Base-by-base conservation (phyloP, 2,888 invertebrate species). In the Mythimna loreyi region DNA sequence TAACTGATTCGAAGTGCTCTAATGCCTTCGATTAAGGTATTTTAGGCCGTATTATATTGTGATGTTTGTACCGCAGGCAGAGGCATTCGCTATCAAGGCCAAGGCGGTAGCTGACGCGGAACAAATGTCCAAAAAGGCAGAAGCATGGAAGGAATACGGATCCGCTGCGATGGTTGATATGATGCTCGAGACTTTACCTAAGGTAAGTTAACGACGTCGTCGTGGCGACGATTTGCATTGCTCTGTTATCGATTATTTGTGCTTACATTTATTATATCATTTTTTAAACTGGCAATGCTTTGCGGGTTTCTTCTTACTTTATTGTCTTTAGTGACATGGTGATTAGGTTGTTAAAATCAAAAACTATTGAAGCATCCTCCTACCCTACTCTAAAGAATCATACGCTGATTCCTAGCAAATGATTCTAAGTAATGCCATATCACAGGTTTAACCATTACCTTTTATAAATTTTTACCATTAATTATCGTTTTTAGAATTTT, bases 51-150 rank as follows among this genome's bases (percentile, higher is more conserved):
- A 67, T 79, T 67, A 75, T 45, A 66, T 43, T 61, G n/a, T 67
- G 8, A 66, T 73, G 60, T 56, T 70, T 60, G 28, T 43, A 67
- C 69, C 30, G 3, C 76, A 95, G 96, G 98, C 98, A 79, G 99
- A 97, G 93, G 99, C 99, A 0, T 99, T 97, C 92, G 99, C 99
- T 30, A 98, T 99, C 88, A 97, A 98, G 86, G 99, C 98, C 0
- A 99, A 99, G 93, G 99, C 99, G 0, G 98, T 97, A 82, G 99
- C 99, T 2, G 99, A 99, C 90, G 99, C 99, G 0, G 99, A 99
- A 92, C 99, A 99, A 94, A 99, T 99, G 98, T 97, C 98, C 1
- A 98, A 98, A 95, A 99, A 99, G 89, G 99, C 99, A 0, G 99
- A 99, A 85, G 99, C 99, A 21, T 99, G 98, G 98, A 98, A 98